Conservation (phyloP, 1,140 invertebrate species). For the Whitmania pigra region DNA sequence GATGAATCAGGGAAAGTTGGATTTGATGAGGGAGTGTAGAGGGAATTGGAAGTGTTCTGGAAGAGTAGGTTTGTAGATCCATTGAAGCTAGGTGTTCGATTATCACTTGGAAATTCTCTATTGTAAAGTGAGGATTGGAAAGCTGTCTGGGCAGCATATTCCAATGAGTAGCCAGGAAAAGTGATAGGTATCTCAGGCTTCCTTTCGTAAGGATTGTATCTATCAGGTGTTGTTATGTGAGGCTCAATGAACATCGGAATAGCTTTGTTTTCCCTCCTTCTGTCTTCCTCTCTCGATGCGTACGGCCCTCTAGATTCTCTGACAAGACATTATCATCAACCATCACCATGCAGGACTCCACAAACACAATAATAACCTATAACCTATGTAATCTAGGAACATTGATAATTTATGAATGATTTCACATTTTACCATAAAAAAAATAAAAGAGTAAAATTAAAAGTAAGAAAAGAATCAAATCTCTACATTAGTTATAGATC, state of each 20-base stretch:
- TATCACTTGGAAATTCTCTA: neutral
- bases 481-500: too few species aligned
- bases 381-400: too few species aligned
- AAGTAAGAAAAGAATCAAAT: too few species aligned
- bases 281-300: conserved; percentile 1
- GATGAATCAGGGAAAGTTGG: neutral
- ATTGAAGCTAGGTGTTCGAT: conserved; percentile 3
- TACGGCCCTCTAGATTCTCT: conserved; percentile 3
- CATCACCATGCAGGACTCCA: neutral
- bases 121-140: conserved; percentile 1
- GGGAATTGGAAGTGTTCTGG: conserved; percentile 3
- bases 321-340: neutral
- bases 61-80: conserved; percentile 9
- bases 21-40: neutral
- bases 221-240: conserved; percentile 5
- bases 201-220: conserved; percentile 5
- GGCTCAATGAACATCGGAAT: conserved; percentile 1
- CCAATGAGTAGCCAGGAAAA: neutral
- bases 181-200: conserved; percentile 6
- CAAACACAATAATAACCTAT: too few species aligned
- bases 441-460: too few species aligned
- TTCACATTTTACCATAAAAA: too few species aligned
- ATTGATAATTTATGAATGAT: too few species aligned
- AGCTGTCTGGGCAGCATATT: conserved; percentile 1
- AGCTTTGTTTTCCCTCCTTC: conserved; percentile 8